These are phyloP conservation scores for Aphelinus atriplicis DNA, from an alignment of 1,140 invertebrate genomes.

Conservation along the genomic window DNA sequence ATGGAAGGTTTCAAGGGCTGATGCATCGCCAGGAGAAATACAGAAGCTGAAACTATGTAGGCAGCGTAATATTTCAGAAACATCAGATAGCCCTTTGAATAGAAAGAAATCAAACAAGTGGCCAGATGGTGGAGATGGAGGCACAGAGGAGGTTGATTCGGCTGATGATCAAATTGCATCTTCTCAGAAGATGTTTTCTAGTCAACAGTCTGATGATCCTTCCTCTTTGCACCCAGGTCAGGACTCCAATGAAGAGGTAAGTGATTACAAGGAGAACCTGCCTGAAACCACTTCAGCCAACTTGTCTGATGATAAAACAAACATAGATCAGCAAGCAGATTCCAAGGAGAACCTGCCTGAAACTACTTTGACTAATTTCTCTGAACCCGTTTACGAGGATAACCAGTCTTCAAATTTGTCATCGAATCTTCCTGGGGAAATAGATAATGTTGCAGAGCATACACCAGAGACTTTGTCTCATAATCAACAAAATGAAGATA, in stretches of 20 bases:
- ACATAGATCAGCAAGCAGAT: slow-evolving; percentile 63
- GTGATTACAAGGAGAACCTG: slow-evolving; percentile 66
- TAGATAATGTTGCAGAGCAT: slow-evolving; percentile 25
- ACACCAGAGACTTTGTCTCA: slow-evolving; percentile 7
- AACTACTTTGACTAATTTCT: slow-evolving; percentile 43
- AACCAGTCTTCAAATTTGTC: slow-evolving; percentile 24
- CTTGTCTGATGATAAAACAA: slow-evolving; percentile 66
- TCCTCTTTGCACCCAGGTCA: slow-evolving; percentile 59
- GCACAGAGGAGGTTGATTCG: slow-evolving; percentile 62
- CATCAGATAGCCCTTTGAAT: slow-evolving; percentile 56
- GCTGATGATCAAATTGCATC: slow-evolving; percentile 57
- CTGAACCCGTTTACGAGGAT: slow-evolving; percentile 39
- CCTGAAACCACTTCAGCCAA: slow-evolving; percentile 63
- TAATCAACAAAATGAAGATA: slow-evolving; percentile 22
- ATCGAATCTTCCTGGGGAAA: slow-evolving; percentile 12
- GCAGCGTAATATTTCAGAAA: slow-evolving; percentile 62
- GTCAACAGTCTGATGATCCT: slow-evolving; percentile 54
- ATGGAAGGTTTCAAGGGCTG: slow-evolving; percentile 68
- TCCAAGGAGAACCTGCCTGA: slow-evolving; percentile 48
- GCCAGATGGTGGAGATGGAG: slow-evolving; percentile 61
- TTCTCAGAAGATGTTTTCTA: slow-evolving; percentile 49
- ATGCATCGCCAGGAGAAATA: slow-evolving; percentile 67
- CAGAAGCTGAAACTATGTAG: slow-evolving; percentile 67
- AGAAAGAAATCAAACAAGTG: slow-evolving; percentile 62
- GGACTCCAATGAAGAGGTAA: slow-evolving; percentile 65